Evolutionary conservation across 2,797 vertebrate genomes (phyloP), one percentile per base, ranked within the genome.

Genomic region (Steatocranus sp.): DNA sequence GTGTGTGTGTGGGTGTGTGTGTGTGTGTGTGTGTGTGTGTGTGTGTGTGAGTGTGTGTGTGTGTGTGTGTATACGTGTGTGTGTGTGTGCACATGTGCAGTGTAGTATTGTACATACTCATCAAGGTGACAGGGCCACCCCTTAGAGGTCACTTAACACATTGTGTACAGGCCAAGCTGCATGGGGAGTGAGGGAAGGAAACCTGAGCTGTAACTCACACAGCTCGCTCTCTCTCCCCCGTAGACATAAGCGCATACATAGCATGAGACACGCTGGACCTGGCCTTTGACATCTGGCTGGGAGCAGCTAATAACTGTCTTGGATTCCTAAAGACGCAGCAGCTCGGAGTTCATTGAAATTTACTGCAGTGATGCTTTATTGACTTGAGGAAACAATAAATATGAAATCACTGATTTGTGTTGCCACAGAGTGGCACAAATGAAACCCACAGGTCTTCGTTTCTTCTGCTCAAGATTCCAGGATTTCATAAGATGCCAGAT

Each of bases 91-190:
- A 53, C 78, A 58, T 85, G 36, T 48, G 66, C 66, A 73, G 41
- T 5, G 41, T 48, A 76, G 77, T 82, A 63, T 88, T 82, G 86
- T 76, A 75, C 68, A 18, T 66, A 53, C 90, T 86, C 85, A 41
- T 94, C 94, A 92, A 90, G 85, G 88, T 93, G 94, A 95, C 93
- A 94, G 91, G 92, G 93, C 92, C 94, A 93, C 93, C 93, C 92
- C 85, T 93, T 92, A 93, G 93, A 95, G 95, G 95, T 95, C 95
- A 94, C 89, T 93, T 93, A 92, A 92, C 95, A 95, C 94, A 95
- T 94, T 95, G 92, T 93, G 92, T 74, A 81, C 88, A 91, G 91
- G 89, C 92, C 83, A 91, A 87, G 89, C 90, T 89, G 87, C 86
- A 81, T 78, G 84, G 89, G 91, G 92, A 93, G 92, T 85, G 88